Percentiles rank a stretch among this genome's conserved stretches.
Conservation (phyloP, 2,888 invertebrate genomes). For the Cylindroiulus punctatus region DNA sequence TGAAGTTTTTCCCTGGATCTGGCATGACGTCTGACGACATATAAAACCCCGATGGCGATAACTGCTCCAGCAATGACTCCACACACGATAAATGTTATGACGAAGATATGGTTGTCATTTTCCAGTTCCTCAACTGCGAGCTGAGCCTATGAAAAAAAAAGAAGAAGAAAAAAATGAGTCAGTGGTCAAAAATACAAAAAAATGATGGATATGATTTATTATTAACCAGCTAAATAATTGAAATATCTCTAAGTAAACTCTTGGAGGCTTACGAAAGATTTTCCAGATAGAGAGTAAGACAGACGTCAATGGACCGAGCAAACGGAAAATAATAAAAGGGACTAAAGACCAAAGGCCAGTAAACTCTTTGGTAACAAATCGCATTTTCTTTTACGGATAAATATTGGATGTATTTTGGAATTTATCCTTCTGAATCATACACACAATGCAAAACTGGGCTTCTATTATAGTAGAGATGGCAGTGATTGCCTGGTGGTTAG, state of each 20-base stretch:
- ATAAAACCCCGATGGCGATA: slow-evolving; percentile 72
- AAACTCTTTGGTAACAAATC: too few relatives aligned
- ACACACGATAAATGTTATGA: slow-evolving; percentile 72
- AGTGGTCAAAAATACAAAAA: slow-evolving; percentile 3
- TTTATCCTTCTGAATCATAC: too few relatives aligned
- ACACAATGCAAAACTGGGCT: too few relatives aligned
- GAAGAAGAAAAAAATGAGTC: slow-evolving; percentile 20
- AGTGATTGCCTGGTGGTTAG: too few relatives aligned
- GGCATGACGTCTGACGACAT: slow-evolving; percentile 80
- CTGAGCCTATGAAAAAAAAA: slow-evolving; percentile 59
- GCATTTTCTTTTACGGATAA: too few relatives aligned
- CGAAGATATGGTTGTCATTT: slow-evolving; percentile 67
- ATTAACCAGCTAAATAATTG: slow-evolving; percentile 27
- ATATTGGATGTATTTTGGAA: too few relatives aligned
- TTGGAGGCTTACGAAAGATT: background rate
- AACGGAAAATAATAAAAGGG: background rate
- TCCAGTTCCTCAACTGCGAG: slow-evolving; percentile 60
- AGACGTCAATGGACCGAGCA: background rate
- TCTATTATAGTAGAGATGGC: too few relatives aligned
- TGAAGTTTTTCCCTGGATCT: slow-evolving; percentile 82
- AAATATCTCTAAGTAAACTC: slow-evolving; percentile 7
- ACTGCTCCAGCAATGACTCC: slow-evolving; percentile 75
- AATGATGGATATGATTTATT: background rate
- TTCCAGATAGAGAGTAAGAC: background rate
- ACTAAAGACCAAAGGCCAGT: too few relatives aligned